Conservation (phyloP, 2,888 invertebrate species). For the Agrotis ipsilon region DNA sequence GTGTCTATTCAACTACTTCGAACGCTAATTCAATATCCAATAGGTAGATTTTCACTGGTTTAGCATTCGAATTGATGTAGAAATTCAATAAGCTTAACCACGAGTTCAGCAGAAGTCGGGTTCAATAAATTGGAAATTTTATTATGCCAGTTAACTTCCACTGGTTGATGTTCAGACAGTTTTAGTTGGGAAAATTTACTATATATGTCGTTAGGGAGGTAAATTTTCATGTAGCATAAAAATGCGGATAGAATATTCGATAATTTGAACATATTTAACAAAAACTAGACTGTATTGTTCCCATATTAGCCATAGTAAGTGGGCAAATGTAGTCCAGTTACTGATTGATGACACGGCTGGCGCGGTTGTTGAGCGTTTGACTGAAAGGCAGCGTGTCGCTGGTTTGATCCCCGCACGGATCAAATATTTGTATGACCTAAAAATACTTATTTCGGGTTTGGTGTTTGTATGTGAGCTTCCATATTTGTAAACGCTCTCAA, state of each 20-base stretch:
- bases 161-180: slow-evolving; percentile 8
- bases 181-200: neutral
- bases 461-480: no score
- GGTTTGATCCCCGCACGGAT: no score
- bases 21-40: slow-evolving; percentile 4
- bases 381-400: no score
- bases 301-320: no score
- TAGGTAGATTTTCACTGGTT: slow-evolving; percentile 13
- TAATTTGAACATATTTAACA: no score
- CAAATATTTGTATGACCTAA: no score
- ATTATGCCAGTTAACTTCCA: slow-evolving; percentile 7
- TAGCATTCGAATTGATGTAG: neutral
- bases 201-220: neutral
- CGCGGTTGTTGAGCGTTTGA: no score
- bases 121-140: slow-evolving; percentile 2
- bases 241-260: neutral
- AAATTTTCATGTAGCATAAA: neutral
- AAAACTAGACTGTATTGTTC: no score
- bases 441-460: no score
- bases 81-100: slow-evolving; percentile 11
- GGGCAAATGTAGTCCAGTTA: no score
- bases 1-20: neutral
- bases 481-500: no score
- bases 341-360: no score
- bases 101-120: neutral